Evolutionary conservation across 2,113 vertebrate species (phyloP).

Genomic region (Thalassarche chlororhynchos): DNA sequence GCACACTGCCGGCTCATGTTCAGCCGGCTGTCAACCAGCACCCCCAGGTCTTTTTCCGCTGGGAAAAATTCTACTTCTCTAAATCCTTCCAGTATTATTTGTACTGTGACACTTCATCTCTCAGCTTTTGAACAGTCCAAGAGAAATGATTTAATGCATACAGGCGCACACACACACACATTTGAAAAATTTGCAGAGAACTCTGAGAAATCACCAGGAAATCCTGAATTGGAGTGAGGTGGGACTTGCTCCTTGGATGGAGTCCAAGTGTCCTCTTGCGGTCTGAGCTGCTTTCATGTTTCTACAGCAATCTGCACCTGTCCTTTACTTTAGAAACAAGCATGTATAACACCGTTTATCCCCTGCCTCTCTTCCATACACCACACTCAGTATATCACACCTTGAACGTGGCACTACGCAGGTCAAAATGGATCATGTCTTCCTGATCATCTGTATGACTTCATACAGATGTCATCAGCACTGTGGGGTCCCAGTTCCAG

Average conservation of each 20-base stretch:
- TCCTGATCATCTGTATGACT: not conserved
- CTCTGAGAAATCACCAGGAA: not conserved
- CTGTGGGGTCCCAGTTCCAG: not conserved
- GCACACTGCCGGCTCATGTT: no score
- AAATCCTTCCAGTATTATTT: not conserved
- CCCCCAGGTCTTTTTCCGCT: no score
- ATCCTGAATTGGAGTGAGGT: not conserved
- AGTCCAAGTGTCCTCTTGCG: not conserved
- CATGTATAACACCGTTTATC: not conserved
- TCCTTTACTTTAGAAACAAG: not conserved
- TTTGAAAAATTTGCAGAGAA: not conserved
- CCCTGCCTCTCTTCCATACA: not conserved
- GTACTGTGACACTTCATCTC: not conserved
- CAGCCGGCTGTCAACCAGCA: no score
- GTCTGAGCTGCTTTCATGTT: not conserved
- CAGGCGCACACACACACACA: accelerated
- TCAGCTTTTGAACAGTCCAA: not conserved
- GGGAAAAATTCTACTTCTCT: not conserved
- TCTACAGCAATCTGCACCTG: not conserved
- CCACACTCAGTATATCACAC: no score
- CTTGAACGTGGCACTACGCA: accelerated
- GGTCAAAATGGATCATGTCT: accelerated
- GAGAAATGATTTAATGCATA: not conserved
- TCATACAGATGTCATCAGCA: not conserved
- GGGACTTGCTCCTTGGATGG: not conserved